phyloP scores from a whole-genome alignment of 2,113 vertebrate genomes.

The Seriola dumerili region DNA sequence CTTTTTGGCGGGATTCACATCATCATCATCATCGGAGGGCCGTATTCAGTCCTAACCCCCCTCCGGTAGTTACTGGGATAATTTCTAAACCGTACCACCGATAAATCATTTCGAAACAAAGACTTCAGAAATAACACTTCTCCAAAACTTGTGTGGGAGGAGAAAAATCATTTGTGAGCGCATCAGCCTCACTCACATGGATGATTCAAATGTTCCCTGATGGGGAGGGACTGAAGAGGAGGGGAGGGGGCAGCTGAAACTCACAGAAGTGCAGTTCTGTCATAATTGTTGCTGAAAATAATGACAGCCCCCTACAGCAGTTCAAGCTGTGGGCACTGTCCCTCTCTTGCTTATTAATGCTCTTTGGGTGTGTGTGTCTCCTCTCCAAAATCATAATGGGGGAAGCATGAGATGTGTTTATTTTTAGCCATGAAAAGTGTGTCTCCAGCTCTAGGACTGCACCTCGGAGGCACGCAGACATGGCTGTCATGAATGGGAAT shows the following conservation, averaged over 20 bases:
- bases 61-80: neutral
- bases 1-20: conserved; percentile 1
- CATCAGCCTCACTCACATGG: conserved; percentile 18
- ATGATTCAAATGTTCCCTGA: conserved; percentile 51
- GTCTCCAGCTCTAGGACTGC: conserved; percentile 37
- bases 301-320: conserved; percentile 48
- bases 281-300: conserved; percentile 57
- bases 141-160: conserved; percentile 24
- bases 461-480: conserved; percentile 33
- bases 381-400: conserved; percentile 22
- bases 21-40: neutral
- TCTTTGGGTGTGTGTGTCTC: conserved; percentile 18
- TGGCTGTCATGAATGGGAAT: conserved; percentile 32
- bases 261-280: conserved; percentile 39
- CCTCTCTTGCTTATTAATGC: conserved; percentile 24
- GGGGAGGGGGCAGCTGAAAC: neutral
- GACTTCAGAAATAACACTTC: conserved; percentile 25
- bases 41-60: neutral
- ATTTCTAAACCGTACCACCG: conserved; percentile 33
- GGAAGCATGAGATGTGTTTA: conserved; percentile 43
- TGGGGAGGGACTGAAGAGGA: neutral
- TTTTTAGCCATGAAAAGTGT: conserved; percentile 60
- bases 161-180: conserved; percentile 23
- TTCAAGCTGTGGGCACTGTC: conserved; percentile 50
- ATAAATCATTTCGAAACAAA: conserved; percentile 38